Conservation (phyloP, 2,797 vertebrate species). For the Sorex maritimensis region DNA sequence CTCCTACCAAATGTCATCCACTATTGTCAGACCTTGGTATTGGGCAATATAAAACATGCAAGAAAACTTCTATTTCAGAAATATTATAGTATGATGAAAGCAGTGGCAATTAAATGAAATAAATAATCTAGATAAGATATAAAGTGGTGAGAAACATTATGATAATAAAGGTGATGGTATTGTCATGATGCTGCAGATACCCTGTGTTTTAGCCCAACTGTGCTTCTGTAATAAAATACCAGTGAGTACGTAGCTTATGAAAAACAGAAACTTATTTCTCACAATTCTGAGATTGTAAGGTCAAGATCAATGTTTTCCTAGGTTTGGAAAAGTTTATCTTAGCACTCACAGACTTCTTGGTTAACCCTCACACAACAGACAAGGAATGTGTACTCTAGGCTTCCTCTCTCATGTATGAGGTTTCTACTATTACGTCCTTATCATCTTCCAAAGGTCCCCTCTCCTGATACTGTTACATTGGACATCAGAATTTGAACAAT, state of each 20-base stretch:
- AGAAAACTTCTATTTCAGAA: background rate
- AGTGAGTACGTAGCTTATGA: background rate
- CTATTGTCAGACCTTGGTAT: background rate
- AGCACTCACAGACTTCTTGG: background rate
- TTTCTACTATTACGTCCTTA: background rate
- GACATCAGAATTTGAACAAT: background rate
- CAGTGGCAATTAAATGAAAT: background rate
- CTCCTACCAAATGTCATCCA: too few species aligned
- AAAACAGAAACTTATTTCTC: background rate
- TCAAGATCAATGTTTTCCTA: background rate
- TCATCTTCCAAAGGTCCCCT: background rate
- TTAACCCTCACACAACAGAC: background rate
- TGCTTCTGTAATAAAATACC: background rate
- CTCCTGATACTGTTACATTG: background rate
- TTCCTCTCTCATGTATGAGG: background rate
- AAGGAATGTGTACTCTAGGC: background rate
- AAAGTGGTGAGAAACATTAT: background rate
- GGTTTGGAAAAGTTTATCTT: background rate
- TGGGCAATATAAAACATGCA: background rate
- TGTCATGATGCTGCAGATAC: background rate
- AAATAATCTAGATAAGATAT: background rate
- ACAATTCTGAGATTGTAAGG: background rate
- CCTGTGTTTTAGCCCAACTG: background rate
- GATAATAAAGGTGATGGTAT: background rate
- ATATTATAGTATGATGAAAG: background rate